Evolutionary conservation across 2,113 vertebrate genomes (phyloP).

Genomic region (Lagopus muta): DNA sequence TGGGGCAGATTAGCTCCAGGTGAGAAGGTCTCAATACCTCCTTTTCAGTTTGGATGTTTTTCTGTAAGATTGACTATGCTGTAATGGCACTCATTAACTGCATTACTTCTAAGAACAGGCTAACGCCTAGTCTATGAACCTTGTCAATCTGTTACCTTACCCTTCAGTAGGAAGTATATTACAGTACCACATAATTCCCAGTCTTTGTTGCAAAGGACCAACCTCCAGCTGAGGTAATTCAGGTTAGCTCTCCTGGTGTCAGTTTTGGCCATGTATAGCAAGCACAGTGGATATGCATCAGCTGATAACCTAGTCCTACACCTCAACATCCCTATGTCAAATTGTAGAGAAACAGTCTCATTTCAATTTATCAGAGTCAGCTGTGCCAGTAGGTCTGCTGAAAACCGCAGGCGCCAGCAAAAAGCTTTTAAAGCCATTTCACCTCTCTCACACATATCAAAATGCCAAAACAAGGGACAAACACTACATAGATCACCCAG

Average conservation of each 20-base stretch:
- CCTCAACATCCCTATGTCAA: not conserved
- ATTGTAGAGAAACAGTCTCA: not conserved
- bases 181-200: not conserved
- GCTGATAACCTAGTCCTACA: not conserved
- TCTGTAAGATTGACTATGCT: not conserved
- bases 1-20: fast-evolving
- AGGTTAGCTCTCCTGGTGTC: not conserved
- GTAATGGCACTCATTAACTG: not conserved
- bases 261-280: not conserved
- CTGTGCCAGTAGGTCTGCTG: conserved; percentile 36
- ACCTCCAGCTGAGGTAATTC: not conserved
- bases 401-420: conserved; percentile 64
- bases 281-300: not conserved
- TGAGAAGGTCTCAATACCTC: fast-evolving
- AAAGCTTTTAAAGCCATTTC: conserved; percentile 71
- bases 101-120: not conserved
- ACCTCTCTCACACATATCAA: conserved; percentile 67
- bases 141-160: not conserved
- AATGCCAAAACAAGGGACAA: conserved; percentile 70
- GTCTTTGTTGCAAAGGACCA: not conserved
- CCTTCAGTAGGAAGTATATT: not conserved
- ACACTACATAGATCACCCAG: conserved; percentile 64
- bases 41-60: not conserved
- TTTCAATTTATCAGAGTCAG: conserved; percentile 22
- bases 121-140: not conserved